Evolutionary conservation across 2,797 vertebrate species (phyloP), one percentile per base, ranked within the genome.

Genomic region (Emydoidea blandingii): DNA sequence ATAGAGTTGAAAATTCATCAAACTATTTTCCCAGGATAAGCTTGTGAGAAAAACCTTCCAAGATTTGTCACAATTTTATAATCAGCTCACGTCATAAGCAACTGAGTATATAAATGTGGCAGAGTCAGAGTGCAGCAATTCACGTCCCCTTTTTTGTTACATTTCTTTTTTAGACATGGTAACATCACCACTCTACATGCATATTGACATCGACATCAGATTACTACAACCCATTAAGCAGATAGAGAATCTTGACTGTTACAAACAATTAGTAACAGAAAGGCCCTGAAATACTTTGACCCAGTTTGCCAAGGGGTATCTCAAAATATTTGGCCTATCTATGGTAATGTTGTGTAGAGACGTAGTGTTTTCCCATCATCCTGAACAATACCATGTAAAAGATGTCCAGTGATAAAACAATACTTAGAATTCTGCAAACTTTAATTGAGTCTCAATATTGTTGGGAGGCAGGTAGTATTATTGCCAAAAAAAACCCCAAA

Each of bases 211-310:
- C 21, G 8, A 72, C 37, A 25, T 41, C 18, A 68, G 16, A 37
- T 10, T 68, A 21, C 10, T 41, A 41, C 3, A 3, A 72, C 11
- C 68, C 65, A 72, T 23, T 72, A 84, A 57, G n/a, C 16, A 76
- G 3, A 2, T 2, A 44, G 1, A 2, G 1, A 37, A 5, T n/a
- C 3, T 86, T 1, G 1, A 47, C 47, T 7, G 25, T 12, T 41
- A 72, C 83, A 87, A 74, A 31, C 18, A 83, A 3, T 54, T 50
- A 79, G 2, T 85, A 54, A 41, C 3, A 87, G 6, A 4, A 90
- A 87, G 78, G 1, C 2, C 54, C 5, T 53, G n/a, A 88, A 87
- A 50, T n/a, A 2, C 1, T 91, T 81, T 85, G 5, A 56, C 6
- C 86, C 37, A 57, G 1, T 79, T 94, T 56, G 44, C 3, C 2